A percentile compares a stretch with the other conserved stretches of the same genome.
Evolutionary conservation across 2,113 vertebrate species (phyloP).

Genomic region (Emydura subglobosa): DNA sequence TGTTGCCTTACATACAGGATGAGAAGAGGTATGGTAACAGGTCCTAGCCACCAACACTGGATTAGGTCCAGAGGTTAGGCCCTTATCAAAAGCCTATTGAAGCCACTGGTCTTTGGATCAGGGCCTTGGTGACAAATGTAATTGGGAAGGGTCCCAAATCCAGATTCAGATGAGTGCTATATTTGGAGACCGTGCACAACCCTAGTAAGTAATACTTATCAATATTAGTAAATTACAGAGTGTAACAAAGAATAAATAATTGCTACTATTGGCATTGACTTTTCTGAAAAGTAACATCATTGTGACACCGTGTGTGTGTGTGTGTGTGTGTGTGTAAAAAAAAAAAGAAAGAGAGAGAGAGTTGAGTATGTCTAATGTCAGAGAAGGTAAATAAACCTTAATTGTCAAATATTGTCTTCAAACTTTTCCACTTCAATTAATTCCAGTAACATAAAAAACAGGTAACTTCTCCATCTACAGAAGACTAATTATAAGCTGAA

Average conservation of each 20-base stretch:
- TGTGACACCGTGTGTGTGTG: neutral
- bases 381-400: too few species aligned
- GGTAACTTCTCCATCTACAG: neutral
- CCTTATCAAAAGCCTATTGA: neutral
- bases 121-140: neutral
- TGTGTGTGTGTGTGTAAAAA: rapidly evolving
- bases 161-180: neutral
- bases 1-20: rapidly evolving
- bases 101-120: neutral
- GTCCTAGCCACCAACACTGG: rapidly evolving
- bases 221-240: neutral
- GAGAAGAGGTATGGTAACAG: neutral
- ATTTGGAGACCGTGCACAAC: neutral
- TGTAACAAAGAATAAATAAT: neutral
- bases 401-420: neutral
- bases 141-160: neutral
- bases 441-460: neutral
- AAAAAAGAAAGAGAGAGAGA: neutral
- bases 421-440: neutral
- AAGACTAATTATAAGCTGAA: neutral
- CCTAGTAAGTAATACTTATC: neutral
- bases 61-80: neutral
- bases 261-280: neutral
- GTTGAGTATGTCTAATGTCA: too few species aligned
- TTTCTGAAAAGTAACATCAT: neutral